Evolutionary conservation across 2,888 invertebrate species (phyloP).

Genomic region (Acanthosepion esculentum): DNA sequence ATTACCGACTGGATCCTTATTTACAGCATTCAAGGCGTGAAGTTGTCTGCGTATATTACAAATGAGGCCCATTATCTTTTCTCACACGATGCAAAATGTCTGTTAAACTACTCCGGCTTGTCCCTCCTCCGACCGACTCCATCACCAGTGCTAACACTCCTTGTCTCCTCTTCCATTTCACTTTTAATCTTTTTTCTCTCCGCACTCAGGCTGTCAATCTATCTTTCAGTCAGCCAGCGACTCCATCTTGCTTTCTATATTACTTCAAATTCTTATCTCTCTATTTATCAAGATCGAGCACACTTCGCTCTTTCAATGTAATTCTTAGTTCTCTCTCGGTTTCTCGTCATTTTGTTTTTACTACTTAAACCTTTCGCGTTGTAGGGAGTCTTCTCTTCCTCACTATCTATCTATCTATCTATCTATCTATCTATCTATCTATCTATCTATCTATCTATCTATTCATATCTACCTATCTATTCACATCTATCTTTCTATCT

Average conservation of each 20-base stretch:
- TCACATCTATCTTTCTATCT: too few species aligned
- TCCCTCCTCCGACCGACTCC: neutral
- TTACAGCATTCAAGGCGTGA: slow-evolving; percentile 44
- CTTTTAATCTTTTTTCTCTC: neutral
- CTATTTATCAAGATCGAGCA: neutral
- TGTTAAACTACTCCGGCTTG: slow-evolving; percentile 35
- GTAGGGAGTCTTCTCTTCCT: too few species aligned
- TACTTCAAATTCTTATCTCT: neutral
- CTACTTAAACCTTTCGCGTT: too few species aligned
- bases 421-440: too few species aligned
- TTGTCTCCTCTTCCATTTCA: neutral
- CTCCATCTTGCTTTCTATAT: neutral
- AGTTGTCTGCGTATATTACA: slow-evolving; percentile 44
- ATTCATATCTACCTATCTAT: too few species aligned
- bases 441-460: too few species aligned
- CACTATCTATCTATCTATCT: too few species aligned
- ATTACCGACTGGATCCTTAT: slow-evolving; percentile 42
- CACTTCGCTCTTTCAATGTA: too few species aligned
- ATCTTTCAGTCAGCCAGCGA: neutral
- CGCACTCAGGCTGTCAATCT: neutral
- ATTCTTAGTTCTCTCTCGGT: too few species aligned
- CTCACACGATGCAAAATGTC: slow-evolving; percentile 43
- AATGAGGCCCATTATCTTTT: slow-evolving; percentile 45
- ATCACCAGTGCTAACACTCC: neutral
- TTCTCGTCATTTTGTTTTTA: too few species aligned